These are phyloP conservation scores for Sprattus sprattus DNA, from an alignment of 2,113 vertebrate genomes.

Conservation along the genomic window DNA sequence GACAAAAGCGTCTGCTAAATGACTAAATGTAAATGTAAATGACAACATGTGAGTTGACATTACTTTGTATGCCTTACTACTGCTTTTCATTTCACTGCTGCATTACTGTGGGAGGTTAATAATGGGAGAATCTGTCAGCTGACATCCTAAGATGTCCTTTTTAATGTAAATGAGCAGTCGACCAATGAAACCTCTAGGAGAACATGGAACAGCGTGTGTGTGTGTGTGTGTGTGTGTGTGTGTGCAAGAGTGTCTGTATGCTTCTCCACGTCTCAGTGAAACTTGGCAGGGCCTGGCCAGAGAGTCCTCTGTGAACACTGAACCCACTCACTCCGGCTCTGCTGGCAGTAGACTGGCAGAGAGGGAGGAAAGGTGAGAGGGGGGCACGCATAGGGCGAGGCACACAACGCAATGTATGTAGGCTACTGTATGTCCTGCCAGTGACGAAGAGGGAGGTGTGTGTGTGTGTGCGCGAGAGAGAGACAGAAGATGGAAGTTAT, in stretches of 20 bases:
- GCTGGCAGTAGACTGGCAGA: background rate
- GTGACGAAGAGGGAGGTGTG: background rate
- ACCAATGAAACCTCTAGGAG: background rate
- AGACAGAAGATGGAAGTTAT: background rate
- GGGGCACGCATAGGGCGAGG: background rate
- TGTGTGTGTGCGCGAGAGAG: background rate
- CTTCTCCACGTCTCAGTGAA: slow-evolving; percentile 40
- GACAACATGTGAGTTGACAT: background rate
- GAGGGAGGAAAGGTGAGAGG: background rate
- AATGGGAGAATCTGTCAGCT: background rate
- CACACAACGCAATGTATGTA: background rate
- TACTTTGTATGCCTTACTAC: background rate
- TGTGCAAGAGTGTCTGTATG: slow-evolving; percentile 10
- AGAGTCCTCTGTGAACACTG: slow-evolving; percentile 39
- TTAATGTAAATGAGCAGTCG: background rate
- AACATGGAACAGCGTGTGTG: background rate
- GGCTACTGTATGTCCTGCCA: background rate
- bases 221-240: slow-evolving; percentile 25
- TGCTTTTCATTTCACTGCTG: background rate
- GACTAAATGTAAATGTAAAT: no score
- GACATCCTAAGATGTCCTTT: background rate
- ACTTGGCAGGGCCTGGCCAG: slow-evolving; percentile 38
- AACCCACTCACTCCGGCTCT: slow-evolving; percentile 39
- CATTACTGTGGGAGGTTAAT: background rate
- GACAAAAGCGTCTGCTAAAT: no score